Base-by-base conservation (phyloP, 2,113 vertebrate species). In the Anoura caudifer region DNA sequence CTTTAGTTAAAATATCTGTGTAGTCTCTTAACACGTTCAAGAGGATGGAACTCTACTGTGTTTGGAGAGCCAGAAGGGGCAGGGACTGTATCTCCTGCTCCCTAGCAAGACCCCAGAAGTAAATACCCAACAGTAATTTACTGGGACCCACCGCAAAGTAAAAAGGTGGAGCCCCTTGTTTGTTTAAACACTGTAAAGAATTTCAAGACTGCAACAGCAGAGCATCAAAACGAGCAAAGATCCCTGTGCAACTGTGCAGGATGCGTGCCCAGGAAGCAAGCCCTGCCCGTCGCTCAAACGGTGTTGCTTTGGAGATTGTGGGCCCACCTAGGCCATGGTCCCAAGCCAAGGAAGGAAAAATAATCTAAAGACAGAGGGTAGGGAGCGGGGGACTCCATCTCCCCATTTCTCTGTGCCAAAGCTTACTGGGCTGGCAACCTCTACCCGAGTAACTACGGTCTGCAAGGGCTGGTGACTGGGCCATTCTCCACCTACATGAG, bases 1-100 rank as follows among this genome's bases (percentile, higher is more conserved):
- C 26, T 88, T 92, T 87, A 82, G 14, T 83, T 93, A 94, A 97
- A 82, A 50, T 94, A 8, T 85, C 73, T 33, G 20, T 22, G 43
- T 89, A 63, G 76, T 85, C 59, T 83, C 26, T 19, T 50, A 56
- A 65, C 73, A 95, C 59, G 94, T 77, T 91, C 43, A 59, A 63
- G n/a, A 93, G 31, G 26, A 41, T 47, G 26, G 17, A 90, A 73
- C 56, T 70, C 41, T 50, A 50, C 38, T 79, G 16, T 54, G n/a
- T 19, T 82, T 91, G 36, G 33, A 93, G 31, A 94, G 38, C 31
- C 91, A 33, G 20, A 86, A 89, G 28, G 43, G 41, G 63, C 59
- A 72, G 50, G 26, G 47, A 67, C 81, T 86, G 4, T 50, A 45
- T 17, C 80, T 24, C n/a, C 91, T 87, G n/a, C 41, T 90, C 67